Base-by-base conservation (phyloP, 2,888 invertebrate genomes). In the Eupsilia transversa region DNA sequence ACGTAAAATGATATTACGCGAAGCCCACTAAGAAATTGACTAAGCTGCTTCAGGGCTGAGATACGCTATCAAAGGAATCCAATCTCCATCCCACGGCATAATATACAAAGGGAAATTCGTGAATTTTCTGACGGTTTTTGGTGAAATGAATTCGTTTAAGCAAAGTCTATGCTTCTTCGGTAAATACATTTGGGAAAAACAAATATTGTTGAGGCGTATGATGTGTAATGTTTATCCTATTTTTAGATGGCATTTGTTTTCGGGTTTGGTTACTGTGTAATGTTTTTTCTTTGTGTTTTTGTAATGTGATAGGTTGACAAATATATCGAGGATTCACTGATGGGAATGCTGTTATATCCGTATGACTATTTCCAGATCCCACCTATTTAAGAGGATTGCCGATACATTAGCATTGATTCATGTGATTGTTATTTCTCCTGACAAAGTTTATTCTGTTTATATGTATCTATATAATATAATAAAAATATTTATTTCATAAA, bases 131-230 rank as follows among this genome's bases (percentile, higher is more conserved):
- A 43, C 17, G 12, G 56, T 57, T 75, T 79, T 72, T 75, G 54
- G 20, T 78, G 10, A 68, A 77, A 73, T 61, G 4, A 64, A 81
- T 73, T 49, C 64, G 38, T 82, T 74, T 77, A 64, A n/a, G n/a
- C 27, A 52, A 56, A 33, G n/a, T 17, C 23, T 35, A 68, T 46
- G 43, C 20, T 70, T 52, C 30, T 54, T 81, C n/a, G n/a, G 65
- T 41, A 82, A 82, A 82, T 59, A 82, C 54, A 49, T 79, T 77
- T 72, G 43, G 38, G 49, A 30, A 7, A 76, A 66, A 49, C 12
- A 70, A 71, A 76, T 59, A 72, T 81, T 64, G 30, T 56, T 43
- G 7, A 49, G n/a, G 30, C 35, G 12, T 7, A 14, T 9, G n/a
- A 67, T 61, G 35, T 70, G 10, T 35, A 9, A 7, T 49, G 54